A percentile compares a stretch with the other conserved stretches of the same genome.
Conservation (phyloP, 2,797 vertebrate species). For the Sebastes hubbsi region DNA sequence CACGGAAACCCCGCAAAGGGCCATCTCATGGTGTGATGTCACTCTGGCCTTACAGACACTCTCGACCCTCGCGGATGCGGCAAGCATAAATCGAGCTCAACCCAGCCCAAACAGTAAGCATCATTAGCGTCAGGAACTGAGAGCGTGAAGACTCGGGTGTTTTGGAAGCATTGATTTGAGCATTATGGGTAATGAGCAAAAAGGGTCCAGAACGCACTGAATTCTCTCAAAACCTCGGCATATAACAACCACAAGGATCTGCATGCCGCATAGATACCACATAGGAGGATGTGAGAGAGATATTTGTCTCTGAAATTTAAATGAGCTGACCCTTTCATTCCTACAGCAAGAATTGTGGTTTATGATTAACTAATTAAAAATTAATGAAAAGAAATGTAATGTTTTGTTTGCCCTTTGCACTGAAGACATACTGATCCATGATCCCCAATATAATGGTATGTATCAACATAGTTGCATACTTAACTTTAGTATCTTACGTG, state of each 20-base stretch:
- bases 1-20: too few species aligned
- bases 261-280: too few species aligned
- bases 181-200: neutral
- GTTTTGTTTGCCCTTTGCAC: neutral
- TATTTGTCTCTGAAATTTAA: too few species aligned
- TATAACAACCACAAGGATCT: too few species aligned
- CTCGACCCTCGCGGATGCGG: too few species aligned
- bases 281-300: too few species aligned
- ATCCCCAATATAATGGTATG: neutral
- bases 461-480: neutral
- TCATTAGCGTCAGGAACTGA: neutral
- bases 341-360: neutral
- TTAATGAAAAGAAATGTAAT: neutral
- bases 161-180: neutral
- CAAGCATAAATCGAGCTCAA: too few species aligned
- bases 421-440: neutral
- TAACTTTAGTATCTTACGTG: neutral
- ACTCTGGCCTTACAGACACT: too few species aligned
- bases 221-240: too few species aligned
- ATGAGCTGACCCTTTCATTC: neutral
- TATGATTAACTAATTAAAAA: neutral
- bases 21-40: too few species aligned
- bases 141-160: neutral
- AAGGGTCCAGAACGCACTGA: neutral
- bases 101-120: neutral